These are phyloP conservation scores for Biston betularia DNA, from an alignment of 2,888 invertebrate genomes.

Conservation along the genomic window DNA sequence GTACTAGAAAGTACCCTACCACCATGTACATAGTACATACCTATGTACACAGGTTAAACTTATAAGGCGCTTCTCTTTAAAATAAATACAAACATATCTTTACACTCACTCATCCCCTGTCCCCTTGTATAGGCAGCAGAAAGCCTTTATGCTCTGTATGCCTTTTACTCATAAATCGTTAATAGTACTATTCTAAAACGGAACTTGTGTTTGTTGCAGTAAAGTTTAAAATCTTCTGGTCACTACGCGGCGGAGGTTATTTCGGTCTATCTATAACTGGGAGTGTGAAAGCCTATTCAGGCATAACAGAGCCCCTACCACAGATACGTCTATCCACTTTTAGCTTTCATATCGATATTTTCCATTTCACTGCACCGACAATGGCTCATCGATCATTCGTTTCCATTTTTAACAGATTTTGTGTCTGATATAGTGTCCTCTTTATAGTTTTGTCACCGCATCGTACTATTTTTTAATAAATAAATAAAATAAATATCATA, in stretches of 20 bases:
- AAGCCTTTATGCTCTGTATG: constrained; percentile 30
- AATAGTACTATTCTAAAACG: constrained; percentile 17
- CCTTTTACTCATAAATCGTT: constrained; percentile 39
- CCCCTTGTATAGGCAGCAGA: constrained; percentile 2
- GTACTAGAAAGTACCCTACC: too few relatives aligned
- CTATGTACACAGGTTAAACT: too few relatives aligned
- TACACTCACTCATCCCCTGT: not conserved
- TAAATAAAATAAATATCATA: too few relatives aligned
- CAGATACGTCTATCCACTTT: constrained; percentile 48
- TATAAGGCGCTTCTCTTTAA: too few relatives aligned
- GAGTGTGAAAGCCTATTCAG: constrained; percentile 66
- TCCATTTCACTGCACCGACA: constrained; percentile 23
- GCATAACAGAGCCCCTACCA: constrained; percentile 61
- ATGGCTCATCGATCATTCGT: not conserved
- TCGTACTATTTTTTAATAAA: too few relatives aligned
- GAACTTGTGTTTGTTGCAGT: constrained; percentile 15
- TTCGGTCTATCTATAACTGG: constrained; percentile 57
- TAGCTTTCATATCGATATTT: constrained; percentile 53
- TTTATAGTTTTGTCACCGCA: not conserved
- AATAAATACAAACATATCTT: too few relatives aligned
- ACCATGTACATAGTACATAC: too few relatives aligned
- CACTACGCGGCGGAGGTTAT: constrained; percentile 49
- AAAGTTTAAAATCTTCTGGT: constrained; percentile 34
- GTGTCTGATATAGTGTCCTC: not conserved
- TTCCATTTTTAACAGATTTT: constrained; percentile 10